Base-by-base conservation (phyloP, 35 echinoderm and acorn worm genomes). In the Lytechinus variegatus region DNA sequence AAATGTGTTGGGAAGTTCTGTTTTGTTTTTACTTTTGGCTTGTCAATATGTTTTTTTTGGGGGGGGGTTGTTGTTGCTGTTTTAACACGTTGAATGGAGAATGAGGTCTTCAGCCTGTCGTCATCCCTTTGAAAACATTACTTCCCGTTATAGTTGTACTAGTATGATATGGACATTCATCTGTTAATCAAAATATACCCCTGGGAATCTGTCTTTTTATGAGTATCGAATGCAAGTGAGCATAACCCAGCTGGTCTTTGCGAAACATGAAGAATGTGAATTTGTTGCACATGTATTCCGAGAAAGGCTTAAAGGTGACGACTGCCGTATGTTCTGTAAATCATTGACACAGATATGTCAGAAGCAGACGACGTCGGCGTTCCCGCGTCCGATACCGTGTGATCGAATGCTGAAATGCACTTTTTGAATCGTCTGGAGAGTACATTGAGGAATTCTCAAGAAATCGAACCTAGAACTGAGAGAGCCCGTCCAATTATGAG, bases 281-380 rank as follows among this genome's bases (percentile, higher is more conserved):
- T 24, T 58, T 9, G 13, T 16, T n/a, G 19, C 66, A 79, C 21
- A 79, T 24, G 19, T 24, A 79, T 79, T 79, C 66, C 14, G n/a
- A 14, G 66, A 79, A 79, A 79, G 21, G 21, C 16, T 14, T 79
- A 5, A 79, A 16, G 66, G 66, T 19, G 14, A 79, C 66, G 66
- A 7, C 6, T 19, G 66, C 66, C 66, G 66, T 79, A 79, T 79
- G 66, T n/a, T 79, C 66, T 79, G 66, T 79, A 79, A 79, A 79
- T 79, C 66, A 79, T 79, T 79, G 66, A 79, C 66, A 79, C 14
- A 79, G 66, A 79, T 79, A 79, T 79, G 66, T 79, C 66, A 24
- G 16, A 6, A 19, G 21, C 66, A 79, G 66, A 79, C 66, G 66
- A 79, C 66, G 7, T 79, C 14, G 16, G n/a, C 66, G 66, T 79